Percentiles rank a stretch among this genome's conserved stretches.
Conservation (phyloP, 2,113 vertebrate genomes). For the Erythrocercus mccallii region DNA sequence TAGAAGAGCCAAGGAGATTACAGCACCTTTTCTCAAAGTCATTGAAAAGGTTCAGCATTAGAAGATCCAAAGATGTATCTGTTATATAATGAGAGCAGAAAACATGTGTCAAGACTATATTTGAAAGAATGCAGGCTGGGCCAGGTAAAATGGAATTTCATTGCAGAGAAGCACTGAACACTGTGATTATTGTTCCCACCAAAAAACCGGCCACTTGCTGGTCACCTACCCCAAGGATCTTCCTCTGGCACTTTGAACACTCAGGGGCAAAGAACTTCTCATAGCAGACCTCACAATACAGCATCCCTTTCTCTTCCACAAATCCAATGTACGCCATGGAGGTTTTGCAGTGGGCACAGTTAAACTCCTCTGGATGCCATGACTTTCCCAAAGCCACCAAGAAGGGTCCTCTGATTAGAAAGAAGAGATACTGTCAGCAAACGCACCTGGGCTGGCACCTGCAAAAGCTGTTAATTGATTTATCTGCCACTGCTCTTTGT, state of each 20-base stretch:
- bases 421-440: conserved; percentile 22
- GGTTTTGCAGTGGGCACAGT: conserved; percentile 87
- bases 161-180: neutral
- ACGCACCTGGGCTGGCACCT: neutral
- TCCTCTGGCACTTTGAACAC: conserved; percentile 87
- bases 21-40: neutral
- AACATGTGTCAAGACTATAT: neutral
- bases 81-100: neutral
- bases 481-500: neutral
- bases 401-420: conserved; percentile 86
- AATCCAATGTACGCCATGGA: conserved; percentile 90
- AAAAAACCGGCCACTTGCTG: neutral
- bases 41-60: neutral
- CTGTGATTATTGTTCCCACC: neutral
- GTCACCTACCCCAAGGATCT: conserved; percentile 91
- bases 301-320: conserved; percentile 88
- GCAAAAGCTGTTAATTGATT: neutral
- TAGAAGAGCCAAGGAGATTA: neutral
- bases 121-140: neutral
- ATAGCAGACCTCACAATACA: conserved; percentile 92
- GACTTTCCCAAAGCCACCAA: conserved; percentile 95
- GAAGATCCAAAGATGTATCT: neutral
- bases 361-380: conserved; percentile 97
- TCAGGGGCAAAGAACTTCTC: conserved; percentile 93
- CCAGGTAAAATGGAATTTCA: neutral